phyloP scores from a whole-genome alignment of 2,797 vertebrate genomes.

The Crenichthys baileyi region DNA sequence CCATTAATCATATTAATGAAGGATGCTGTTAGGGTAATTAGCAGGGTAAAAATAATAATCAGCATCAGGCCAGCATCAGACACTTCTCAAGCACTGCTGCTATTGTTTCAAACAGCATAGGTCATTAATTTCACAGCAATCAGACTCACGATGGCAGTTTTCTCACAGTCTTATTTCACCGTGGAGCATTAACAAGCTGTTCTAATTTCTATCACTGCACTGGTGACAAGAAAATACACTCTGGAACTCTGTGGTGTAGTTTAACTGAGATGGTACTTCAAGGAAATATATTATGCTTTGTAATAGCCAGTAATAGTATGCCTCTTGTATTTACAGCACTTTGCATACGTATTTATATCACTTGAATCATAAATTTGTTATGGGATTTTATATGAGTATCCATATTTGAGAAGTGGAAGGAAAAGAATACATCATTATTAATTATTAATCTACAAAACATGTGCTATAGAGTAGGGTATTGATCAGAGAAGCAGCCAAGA shows the following conservation, averaged over 20 bases:
- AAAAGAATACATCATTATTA: too few species aligned
- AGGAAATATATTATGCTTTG: not conserved
- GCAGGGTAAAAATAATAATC: slow-evolving; percentile 65
- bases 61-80: slow-evolving; percentile 54
- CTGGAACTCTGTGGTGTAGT: slow-evolving; percentile 2
- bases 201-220: slow-evolving; percentile 15
- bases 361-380: not conserved
- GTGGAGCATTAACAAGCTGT: slow-evolving; percentile 31
- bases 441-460: too few species aligned
- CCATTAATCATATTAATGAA: slow-evolving; percentile 69
- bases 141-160: slow-evolving; percentile 30
- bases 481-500: too few species aligned
- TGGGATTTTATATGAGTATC: too few species aligned
- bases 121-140: slow-evolving; percentile 57
- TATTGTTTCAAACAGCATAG: slow-evolving; percentile 51
- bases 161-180: slow-evolving; percentile 10
- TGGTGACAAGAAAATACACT: slow-evolving; percentile 1
- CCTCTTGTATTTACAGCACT: not conserved
- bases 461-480: too few species aligned
- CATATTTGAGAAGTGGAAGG: too few species aligned
- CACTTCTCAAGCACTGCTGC: slow-evolving; percentile 62
- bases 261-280: slow-evolving; percentile 1
- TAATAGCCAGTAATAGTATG: not conserved
- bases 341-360: not conserved
- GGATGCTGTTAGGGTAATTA: slow-evolving; percentile 69